Evolutionary conservation across 2,113 vertebrate species (phyloP).

Genomic region (Bucco capensis): DNA sequence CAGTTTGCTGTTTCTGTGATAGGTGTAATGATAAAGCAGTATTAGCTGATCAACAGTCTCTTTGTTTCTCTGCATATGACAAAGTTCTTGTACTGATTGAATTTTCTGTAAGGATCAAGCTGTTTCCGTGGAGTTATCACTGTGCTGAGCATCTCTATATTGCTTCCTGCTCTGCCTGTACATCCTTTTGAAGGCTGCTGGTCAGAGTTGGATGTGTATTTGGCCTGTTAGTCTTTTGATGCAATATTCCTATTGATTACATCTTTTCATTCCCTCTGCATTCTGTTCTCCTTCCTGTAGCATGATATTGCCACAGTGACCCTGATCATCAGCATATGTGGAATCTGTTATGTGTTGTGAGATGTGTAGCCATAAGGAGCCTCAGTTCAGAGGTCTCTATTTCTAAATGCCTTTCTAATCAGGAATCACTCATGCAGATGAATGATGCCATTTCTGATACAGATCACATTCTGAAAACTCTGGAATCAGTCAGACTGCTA

Average conservation of each 20-base stretch:
- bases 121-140: neutral
- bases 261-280: neutral
- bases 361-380: neutral
- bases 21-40: neutral
- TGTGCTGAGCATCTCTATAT: neutral
- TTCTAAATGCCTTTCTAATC: neutral
- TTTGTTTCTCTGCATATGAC: neutral
- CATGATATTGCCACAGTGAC: neutral
- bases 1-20: neutral
- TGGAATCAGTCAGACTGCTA: neutral
- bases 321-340: neutral
- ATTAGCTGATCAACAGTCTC: neutral
- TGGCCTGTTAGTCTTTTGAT: neutral
- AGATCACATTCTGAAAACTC: neutral
- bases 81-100: neutral
- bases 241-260: rapidly evolving
- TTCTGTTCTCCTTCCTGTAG: neutral
- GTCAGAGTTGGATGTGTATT: neutral
- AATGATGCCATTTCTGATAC: neutral
- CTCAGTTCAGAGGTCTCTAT: neutral
- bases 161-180: neutral
- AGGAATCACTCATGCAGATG: neutral
- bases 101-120: neutral
- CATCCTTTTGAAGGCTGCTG: neutral
- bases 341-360: neutral